Percentiles rank a stretch among this genome's conserved stretches.
These are phyloP conservation scores for Pachypsylla venusta DNA, from an alignment of 1,140 invertebrate species.

Conservation along the genomic window DNA sequence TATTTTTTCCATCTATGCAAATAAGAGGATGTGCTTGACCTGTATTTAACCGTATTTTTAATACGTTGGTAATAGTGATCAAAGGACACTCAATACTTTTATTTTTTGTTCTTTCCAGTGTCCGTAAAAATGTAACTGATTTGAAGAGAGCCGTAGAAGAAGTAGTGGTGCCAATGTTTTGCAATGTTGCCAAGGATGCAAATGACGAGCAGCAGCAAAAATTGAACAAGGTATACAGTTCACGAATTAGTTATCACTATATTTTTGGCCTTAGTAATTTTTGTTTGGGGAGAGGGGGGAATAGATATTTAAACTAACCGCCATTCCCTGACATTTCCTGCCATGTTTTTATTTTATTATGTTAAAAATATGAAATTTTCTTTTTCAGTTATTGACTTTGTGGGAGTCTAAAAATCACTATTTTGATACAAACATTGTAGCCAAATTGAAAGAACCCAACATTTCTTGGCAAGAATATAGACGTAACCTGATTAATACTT, in stretches of 20 bases:
- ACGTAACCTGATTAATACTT: slow-evolving; percentile 58
- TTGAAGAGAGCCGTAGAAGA: slow-evolving; percentile 80
- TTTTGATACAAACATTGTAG: slow-evolving; percentile 68
- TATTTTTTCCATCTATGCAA: too few species aligned
- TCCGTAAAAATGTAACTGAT: slow-evolving; percentile 83
- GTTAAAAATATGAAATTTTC: slow-evolving; percentile 13
- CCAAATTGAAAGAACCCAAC: slow-evolving; percentile 62
- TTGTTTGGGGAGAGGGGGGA: not conserved
- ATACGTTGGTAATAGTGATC: too few species aligned
- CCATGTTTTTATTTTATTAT: not conserved
- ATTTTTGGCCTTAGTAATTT: not conserved
- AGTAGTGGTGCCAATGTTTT: slow-evolving; percentile 94
- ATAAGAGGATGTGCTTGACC: too few species aligned
- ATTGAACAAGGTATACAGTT: slow-evolving; percentile 54
- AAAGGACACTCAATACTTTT: too few species aligned
- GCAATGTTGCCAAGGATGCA: slow-evolving; percentile 67
- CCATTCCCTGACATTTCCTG: not conserved
- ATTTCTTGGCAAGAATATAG: slow-evolving; percentile 71
- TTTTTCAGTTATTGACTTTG: slow-evolving; percentile 54
- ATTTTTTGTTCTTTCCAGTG: slow-evolving; percentile 42
- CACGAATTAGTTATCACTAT: not conserved
- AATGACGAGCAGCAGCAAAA: slow-evolving; percentile 76
- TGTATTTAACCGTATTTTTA: too few species aligned
- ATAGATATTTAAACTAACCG: not conserved
- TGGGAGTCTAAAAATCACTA: slow-evolving; percentile 96